Evolutionary conservation across 2,888 invertebrate genomes (phyloP), one percentile per base, ranked within the genome.

Genomic region (Lycaena phlaeas): DNA sequence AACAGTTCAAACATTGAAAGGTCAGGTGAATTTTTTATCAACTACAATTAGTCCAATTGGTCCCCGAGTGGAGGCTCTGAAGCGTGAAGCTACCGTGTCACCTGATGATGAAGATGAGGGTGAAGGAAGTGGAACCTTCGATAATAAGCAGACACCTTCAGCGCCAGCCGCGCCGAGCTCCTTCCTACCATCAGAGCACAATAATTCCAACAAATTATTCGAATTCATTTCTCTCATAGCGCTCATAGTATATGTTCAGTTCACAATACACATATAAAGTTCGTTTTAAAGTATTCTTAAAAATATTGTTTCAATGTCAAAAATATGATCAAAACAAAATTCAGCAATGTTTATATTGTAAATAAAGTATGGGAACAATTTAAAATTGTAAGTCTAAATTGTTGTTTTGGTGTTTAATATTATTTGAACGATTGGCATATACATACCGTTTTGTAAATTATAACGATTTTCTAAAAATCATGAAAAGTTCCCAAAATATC

Each of bases 81-180:
- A 77, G 43, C 71, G 75, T 38, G 71, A 72, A 36, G 64, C 65
- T 10, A 74, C 77, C 1, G 67, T 62, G 10, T 76, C 81, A 0
- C 76, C 79, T 7, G 81, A 81, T 43, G 82, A 82, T 44, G 82
- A 82, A 48, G 82, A 81, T 18, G 81, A 78, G 27, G 55, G 64
- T 1, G 82, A 82, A 54, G 82, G 82, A 2, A 79, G 79, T 36
- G 82, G 82, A 0, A 43, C 63, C 0, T 68, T 71, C 38, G 78
- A 77, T 26, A 78, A 78, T 26, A 45, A 61, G 1, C 62, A 65
- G 36, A 44, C 60, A 3, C 65, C 73, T 2, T 70, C 67, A n/a
- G 72, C 74, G 1, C 79, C 79, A 1, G 76, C 77, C 4, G 73
- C 75, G 0, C 81, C 81, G 1, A 79, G 77, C 61, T 77, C 82